Conservation (phyloP, 92 coral and sea anemone species). For the Actinostola sp. region DNA sequence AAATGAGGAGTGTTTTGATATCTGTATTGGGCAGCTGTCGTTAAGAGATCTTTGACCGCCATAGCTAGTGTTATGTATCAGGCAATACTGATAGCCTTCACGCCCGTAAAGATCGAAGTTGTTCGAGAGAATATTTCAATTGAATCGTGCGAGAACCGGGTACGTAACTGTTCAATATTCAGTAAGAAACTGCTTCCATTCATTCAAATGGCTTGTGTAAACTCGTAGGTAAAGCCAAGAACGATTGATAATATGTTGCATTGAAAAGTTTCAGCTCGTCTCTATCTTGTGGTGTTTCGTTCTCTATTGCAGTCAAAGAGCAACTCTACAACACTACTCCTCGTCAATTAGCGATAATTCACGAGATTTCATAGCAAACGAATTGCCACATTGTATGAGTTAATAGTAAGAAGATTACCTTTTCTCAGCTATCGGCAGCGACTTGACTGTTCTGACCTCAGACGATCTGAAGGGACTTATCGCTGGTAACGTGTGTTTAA, state of each 20-base stretch:
- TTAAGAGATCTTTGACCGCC: constrained; percentile 4
- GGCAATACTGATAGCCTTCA: constrained; percentile 20
- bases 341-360: background rate
- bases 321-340: background rate
- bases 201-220: no score
- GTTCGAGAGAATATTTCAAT: no score
- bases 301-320: background rate
- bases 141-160: no score
- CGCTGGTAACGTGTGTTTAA: constrained; percentile 12
- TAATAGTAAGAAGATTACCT: constrained; percentile 41
- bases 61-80: constrained; percentile 1
- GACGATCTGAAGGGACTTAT: constrained; percentile 13
- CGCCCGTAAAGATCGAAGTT: constrained; percentile 9
- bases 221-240: no score
- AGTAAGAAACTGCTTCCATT: no score
- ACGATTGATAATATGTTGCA: no score
- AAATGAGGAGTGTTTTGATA: background rate
- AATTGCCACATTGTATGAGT: background rate
- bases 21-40: constrained; percentile 6
- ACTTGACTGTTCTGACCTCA: constrained; percentile 36
- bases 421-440: constrained; percentile 19
- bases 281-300: no score
- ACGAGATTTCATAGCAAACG: background rate
- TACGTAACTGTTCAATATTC: no score
- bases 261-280: no score